A percentile compares a stretch with the other conserved stretches of the same genome.
These are phyloP conservation scores for Acronicta alni DNA, from an alignment of 2,888 invertebrate species.

Conservation along the genomic window DNA sequence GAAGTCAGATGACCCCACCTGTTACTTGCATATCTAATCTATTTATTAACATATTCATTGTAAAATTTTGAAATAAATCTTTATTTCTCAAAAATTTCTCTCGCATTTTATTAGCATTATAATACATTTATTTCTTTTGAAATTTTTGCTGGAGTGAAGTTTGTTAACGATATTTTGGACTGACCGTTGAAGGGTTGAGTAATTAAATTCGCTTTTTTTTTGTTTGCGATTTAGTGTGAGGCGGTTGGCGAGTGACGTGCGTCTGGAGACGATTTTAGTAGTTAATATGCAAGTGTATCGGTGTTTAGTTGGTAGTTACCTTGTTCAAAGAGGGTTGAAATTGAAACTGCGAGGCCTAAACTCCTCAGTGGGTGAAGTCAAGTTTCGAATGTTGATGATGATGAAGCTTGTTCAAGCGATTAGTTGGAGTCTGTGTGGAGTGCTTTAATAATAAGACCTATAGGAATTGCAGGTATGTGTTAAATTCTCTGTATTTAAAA, in stretches of 20 bases:
- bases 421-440: neutral
- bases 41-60: slow-evolving; percentile 62
- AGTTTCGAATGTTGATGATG: too few species aligned
- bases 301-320: slow-evolving; percentile 1
- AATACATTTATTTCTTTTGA: slow-evolving; percentile 50
- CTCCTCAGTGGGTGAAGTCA: too few species aligned
- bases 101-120: slow-evolving; percentile 68
- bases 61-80: slow-evolving; percentile 52
- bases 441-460: neutral
- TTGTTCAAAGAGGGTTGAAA: neutral
- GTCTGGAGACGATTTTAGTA: slow-evolving; percentile 13
- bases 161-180: slow-evolving; percentile 38
- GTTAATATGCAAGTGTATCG: slow-evolving; percentile 2
- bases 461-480: neutral
- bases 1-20: slow-evolving; percentile 80
- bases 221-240: slow-evolving; percentile 39
- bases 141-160: slow-evolving; percentile 57
- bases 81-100: slow-evolving; percentile 54
- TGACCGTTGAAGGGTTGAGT: slow-evolving; percentile 52
- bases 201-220: slow-evolving; percentile 55
- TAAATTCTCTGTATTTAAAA: neutral
- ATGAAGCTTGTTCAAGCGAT: neutral
- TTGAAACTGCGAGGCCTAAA: too few species aligned
- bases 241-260: slow-evolving; percentile 8
- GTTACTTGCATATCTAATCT: slow-evolving; percentile 70